Conservation (phyloP, 2,113 vertebrate species). For the Sapajus apella region DNA sequence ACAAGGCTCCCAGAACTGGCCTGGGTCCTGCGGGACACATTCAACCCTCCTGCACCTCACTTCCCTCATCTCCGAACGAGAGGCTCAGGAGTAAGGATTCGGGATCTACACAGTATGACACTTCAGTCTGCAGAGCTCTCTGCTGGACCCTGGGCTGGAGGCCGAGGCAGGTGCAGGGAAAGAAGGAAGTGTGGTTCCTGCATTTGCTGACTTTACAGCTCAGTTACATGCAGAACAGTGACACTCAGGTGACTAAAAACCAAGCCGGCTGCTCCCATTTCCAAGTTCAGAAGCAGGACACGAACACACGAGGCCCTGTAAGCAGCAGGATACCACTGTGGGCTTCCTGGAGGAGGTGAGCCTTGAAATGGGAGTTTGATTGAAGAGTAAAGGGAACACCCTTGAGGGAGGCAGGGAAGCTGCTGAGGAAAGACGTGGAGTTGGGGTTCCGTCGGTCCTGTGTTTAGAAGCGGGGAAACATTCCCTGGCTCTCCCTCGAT, state of each 20-base stretch:
- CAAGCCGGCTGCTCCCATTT: background rate
- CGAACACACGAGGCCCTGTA: fast-evolving
- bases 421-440: no score
- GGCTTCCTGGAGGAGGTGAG: slow-evolving; percentile 1
- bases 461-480: background rate
- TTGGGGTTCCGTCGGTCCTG: fast-evolving
- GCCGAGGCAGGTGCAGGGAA: background rate
- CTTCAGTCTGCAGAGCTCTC: background rate
- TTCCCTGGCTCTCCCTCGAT: background rate
- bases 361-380: no score
- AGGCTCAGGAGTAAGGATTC: background rate
- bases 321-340: background rate
- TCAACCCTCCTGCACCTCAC: no score
- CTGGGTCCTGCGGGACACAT: background rate
- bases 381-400: background rate
- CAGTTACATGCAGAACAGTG: background rate
- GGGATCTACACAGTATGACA: background rate
- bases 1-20: background rate
- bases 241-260: background rate
- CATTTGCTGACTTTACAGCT: background rate
- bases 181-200: background rate
- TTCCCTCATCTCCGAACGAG: background rate
- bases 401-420: no score
- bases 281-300: background rate
- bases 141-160: background rate